These are phyloP conservation scores for Scotopteryx bipunctaria DNA, from an alignment of 2,888 invertebrate species.

Conservation along the genomic window DNA sequence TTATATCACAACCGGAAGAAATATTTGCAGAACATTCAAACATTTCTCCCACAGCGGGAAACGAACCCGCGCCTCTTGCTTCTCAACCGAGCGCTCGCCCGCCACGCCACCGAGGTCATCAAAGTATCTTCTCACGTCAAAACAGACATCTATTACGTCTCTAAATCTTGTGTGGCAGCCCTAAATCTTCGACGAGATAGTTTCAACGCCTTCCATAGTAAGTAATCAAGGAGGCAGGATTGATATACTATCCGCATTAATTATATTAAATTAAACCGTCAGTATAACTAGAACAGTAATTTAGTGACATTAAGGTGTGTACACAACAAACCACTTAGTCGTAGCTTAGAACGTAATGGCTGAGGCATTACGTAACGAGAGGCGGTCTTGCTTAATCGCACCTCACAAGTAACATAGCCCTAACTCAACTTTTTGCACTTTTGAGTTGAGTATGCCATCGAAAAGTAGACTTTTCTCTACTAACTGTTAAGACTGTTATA, in stretches of 20 bases:
- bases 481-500: too few relatives aligned
- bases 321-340: conserved; percentile 36
- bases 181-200: conserved; percentile 7
- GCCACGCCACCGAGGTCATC: background rate
- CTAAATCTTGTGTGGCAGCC: conserved; percentile 12
- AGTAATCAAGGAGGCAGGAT: conserved; percentile 24
- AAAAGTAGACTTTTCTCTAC: too few relatives aligned
- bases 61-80: too few relatives aligned
- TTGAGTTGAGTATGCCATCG: too few relatives aligned
- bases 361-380: conserved; percentile 7
- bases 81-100: background rate
- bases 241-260: conserved; percentile 34
- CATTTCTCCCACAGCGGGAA: too few relatives aligned
- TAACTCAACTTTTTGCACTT: too few relatives aligned
- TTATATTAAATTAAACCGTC: conserved; percentile 38
- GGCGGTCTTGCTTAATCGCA: conserved; percentile 2
- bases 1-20: too few relatives aligned
- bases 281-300: conserved; percentile 30
- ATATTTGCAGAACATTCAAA: too few relatives aligned
- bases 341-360: conserved; percentile 25
- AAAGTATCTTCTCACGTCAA: background rate
- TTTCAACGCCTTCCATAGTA: background rate
- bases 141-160: conserved; percentile 6
- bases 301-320: conserved; percentile 33
- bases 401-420: too few relatives aligned